Evolutionary conservation across 2,113 vertebrate species (phyloP), one percentile per base, ranked within the genome.

Genomic region (Romanogobio albipinnatus): DNA sequence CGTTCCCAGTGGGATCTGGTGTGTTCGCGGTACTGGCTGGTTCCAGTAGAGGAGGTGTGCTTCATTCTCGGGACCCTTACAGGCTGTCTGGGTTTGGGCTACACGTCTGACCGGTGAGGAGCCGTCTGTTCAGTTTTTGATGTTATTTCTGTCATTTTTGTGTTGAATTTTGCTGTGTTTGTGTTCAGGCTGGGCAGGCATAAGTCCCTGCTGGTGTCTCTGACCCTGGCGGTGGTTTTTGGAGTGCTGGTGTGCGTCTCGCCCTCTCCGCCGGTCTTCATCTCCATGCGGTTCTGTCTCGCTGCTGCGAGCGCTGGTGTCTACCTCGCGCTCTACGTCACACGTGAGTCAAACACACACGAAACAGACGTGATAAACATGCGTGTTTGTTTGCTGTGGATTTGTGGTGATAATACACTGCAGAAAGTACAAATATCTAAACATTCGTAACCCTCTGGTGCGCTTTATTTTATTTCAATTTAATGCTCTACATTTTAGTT

Each of bases 11-110:
- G 96, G 96, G 94, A 96, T 90, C 94, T 97, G 92, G 96, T 97
- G 89, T 97, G 96, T 87, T 91, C 86, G 86, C 94, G 93, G 88
- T 96, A 96, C 91, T 97, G 96, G 96, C 90, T 96, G 90, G 95
- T 97, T 87, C 96, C 96, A 19, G 94, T 97, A 88, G 96, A 97
- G 92, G 96, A 97, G 92, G 96, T 96, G 74, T 96, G 96, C 86
- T 97, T 97, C 91, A 96, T 97, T 75, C 87, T 97, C 89, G 96
- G 96, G 14, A 88, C 95, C 84, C 94, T 96, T n/a, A 94, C 94
- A 1, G 96, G 96, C 71, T 96, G 94, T 76, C 93, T 97, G 56
- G 88, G 93, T 74, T 90, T 97, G 58, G 96, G 96, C 84, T 95
- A 93, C 56, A 87, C 93, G 0, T 93, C 96, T 2, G 96, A 97